A percentile compares a stretch with the other conserved stretches of the same genome.
phyloP scores from a whole-genome alignment of 2,888 invertebrate species.

The Campoplex capitator region DNA sequence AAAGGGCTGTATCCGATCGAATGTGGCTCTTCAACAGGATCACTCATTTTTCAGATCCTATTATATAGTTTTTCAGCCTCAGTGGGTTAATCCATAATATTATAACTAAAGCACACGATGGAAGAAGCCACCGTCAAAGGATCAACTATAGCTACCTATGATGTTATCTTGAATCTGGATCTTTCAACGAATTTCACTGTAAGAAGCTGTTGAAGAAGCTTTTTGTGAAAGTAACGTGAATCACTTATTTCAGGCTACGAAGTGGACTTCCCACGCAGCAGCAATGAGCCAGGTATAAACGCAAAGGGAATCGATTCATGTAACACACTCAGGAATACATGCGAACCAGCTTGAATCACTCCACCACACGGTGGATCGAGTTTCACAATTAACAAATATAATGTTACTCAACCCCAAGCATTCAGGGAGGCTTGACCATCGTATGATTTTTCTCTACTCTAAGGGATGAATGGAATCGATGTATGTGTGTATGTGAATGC shows the following conservation, averaged over 20 bases:
- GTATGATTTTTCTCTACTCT: conserved; percentile 41
- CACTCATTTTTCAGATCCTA: conserved; percentile 6
- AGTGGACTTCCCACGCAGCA: conserved; percentile 65
- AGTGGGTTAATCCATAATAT: conserved; percentile 24
- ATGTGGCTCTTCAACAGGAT: not conserved
- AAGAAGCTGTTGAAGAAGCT: conserved; percentile 24
- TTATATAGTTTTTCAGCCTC: conserved; percentile 39
- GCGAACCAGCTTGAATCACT: conserved; percentile 49
- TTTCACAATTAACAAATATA: conserved; percentile 84
- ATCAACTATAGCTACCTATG: conserved; percentile 33
- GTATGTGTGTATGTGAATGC: not conserved
- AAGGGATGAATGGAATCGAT: conserved; percentile 55
- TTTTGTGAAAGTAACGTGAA: conserved; percentile 49
- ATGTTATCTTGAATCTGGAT: conserved; percentile 72
- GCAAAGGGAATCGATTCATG: conserved; percentile 41
- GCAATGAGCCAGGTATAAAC: conserved; percentile 57
- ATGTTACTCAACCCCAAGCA: conserved; percentile 80
- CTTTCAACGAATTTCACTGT: conserved; percentile 33
- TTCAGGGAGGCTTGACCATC: conserved; percentile 77
- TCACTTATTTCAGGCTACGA: conserved; percentile 32
- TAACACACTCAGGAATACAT: conserved; percentile 5
- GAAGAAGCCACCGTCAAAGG: conserved; percentile 23
- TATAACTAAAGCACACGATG: conserved; percentile 15
- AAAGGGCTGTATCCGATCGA: not conserved
- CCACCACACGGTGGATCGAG: conserved; percentile 72